Percentiles rank a stretch among this genome's conserved stretches.
Evolutionary conservation across 2,888 invertebrate genomes (phyloP).

Genomic region (Ophioninae sp.): DNA sequence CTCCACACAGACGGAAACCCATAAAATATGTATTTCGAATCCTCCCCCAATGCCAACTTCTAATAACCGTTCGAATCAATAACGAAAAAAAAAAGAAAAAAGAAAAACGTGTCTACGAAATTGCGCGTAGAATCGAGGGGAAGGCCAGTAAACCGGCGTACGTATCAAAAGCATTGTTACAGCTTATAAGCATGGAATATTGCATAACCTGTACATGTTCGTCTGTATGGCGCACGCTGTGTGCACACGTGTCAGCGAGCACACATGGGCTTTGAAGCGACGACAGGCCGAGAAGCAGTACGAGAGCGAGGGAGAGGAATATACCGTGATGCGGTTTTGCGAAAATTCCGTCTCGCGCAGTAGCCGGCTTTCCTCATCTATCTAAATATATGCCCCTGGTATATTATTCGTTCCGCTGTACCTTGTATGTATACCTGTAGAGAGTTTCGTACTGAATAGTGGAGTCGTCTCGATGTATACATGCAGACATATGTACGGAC

Average conservation of each 20-base stretch:
- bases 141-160: background rate
- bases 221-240: background rate
- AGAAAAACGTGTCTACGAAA: background rate
- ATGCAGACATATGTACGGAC: conserved; percentile 2
- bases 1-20: too few species aligned
- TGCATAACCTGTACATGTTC: background rate
- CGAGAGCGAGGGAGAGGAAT: background rate
- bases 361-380: conserved; percentile 30
- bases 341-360: conserved; percentile 32
- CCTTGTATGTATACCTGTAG: conserved; percentile 2
- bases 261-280: conserved; percentile 11
- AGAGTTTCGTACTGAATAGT: conserved; percentile 6
- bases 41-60: background rate
- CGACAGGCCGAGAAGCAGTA: background rate
- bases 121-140: conserved; percentile 1
- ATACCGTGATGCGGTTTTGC: conserved; percentile 43
- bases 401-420: conserved; percentile 4
- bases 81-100: background rate
- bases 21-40: too few species aligned
- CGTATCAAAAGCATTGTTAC: conserved; percentile 3
- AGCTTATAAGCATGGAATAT: background rate
- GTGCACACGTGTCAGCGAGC: conserved; percentile 38
- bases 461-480: conserved; percentile 11
- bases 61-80: background rate
- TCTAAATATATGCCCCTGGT: conserved; percentile 29